A percentile compares a stretch with the other conserved stretches of the same genome.
phyloP scores from a whole-genome alignment of 2,888 invertebrate genomes.

The Oxystoma pomonae region DNA sequence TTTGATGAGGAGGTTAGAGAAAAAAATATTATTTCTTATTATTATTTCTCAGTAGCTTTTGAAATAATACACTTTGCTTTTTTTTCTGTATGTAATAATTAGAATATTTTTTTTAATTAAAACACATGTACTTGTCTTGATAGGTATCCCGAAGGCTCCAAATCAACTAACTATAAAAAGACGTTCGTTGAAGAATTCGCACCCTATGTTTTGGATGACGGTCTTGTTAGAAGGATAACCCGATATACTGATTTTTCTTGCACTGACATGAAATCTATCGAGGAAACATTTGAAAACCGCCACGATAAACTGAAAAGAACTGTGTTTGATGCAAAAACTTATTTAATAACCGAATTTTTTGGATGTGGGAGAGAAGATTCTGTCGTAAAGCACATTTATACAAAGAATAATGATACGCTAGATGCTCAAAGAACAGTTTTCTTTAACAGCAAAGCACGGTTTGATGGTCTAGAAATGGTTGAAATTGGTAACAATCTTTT shows the following conservation, averaged over 20 bases:
- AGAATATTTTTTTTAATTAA: too few relatives aligned
- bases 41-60: too few relatives aligned
- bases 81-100: too few relatives aligned
- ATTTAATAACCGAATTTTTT: slow-evolving; percentile 59
- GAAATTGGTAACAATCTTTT: slow-evolving; percentile 50
- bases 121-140: too few relatives aligned
- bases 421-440: slow-evolving; percentile 46
- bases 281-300: slow-evolving; percentile 63
- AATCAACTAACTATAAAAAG: slow-evolving; percentile 66
- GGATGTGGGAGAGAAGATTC: slow-evolving; percentile 64
- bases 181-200: slow-evolving; percentile 73
- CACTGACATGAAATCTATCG: slow-evolving; percentile 45
- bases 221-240: slow-evolving; percentile 61
- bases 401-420: slow-evolving; percentile 29
- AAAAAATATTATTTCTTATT: too few relatives aligned
- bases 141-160: slow-evolving; percentile 60
- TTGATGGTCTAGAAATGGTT: slow-evolving; percentile 65
- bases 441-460: slow-evolving; percentile 57
- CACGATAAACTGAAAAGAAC: slow-evolving; percentile 58
- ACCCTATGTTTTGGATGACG: slow-evolving; percentile 70
- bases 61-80: too few relatives aligned
- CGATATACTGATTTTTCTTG: slow-evolving; percentile 60
- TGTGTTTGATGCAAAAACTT: slow-evolving; percentile 51
- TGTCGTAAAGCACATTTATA: slow-evolving; percentile 48
- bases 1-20: neutral